Evolutionary conservation across 2,797 vertebrate genomes (phyloP).

Genomic region (Pantherophis alleghaniensis): DNA sequence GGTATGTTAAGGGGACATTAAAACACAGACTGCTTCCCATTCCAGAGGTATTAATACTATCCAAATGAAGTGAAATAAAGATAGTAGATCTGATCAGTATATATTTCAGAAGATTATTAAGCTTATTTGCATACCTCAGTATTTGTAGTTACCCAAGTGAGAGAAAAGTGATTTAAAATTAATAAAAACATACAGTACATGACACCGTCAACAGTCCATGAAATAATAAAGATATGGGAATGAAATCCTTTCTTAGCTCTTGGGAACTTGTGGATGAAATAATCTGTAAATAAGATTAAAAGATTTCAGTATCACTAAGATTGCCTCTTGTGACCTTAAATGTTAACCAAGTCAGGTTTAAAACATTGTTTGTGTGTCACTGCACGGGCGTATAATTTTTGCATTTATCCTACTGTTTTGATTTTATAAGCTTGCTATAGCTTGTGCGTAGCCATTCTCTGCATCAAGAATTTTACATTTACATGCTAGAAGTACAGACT

Average conservation of each 20-base stretch:
- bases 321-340: conserved; percentile 68
- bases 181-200: conserved; percentile 62
- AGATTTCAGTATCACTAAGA: conserved; percentile 67
- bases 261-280: conserved; percentile 62
- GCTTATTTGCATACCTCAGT: conserved; percentile 41
- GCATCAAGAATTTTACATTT: conserved; percentile 48
- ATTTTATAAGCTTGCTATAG: conserved; percentile 22
- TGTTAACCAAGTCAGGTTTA: conserved; percentile 63
- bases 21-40: conserved; percentile 24
- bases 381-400: neutral
- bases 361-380: conserved; percentile 28
- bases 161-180: conserved; percentile 48
- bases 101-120: conserved; percentile 44
- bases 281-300: conserved; percentile 72
- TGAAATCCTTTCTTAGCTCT: conserved; percentile 62
- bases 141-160: conserved; percentile 37
- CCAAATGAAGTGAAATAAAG: conserved; percentile 50
- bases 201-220: conserved; percentile 59
- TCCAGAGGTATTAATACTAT: conserved; percentile 43
- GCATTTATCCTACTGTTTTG: conserved; percentile 19
- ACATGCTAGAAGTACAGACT: conserved; percentile 37
- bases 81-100: conserved; percentile 50
- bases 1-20: neutral
- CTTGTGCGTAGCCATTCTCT: conserved; percentile 30
- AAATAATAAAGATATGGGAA: conserved; percentile 72